Evolutionary conservation across 2,888 invertebrate species (phyloP).

Genomic region (Campaea margaritaria): DNA sequence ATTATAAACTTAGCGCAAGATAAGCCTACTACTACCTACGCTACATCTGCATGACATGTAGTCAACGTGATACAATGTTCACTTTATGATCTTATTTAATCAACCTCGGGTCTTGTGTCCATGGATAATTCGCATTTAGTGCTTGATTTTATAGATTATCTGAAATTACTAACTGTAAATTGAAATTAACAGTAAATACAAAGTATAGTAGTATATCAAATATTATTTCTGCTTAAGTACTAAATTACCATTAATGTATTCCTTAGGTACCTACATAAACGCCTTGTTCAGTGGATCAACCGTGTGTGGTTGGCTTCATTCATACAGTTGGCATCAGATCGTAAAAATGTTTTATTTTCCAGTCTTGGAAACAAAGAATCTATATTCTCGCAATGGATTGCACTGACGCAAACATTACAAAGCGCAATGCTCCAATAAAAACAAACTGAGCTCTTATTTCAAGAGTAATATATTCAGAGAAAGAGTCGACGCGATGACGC

Average conservation of each 20-base stretch:
- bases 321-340: constrained; percentile 4
- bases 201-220: too few relatives aligned
- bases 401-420: constrained; percentile 27
- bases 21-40: constrained; percentile 45
- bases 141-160: too few relatives aligned
- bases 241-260: too few relatives aligned
- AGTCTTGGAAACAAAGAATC: constrained; percentile 31
- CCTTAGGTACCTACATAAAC: neutral
- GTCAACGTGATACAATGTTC: neutral
- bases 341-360: constrained; percentile 22
- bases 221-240: too few relatives aligned
- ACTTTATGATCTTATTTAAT: neutral
- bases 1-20: constrained; percentile 59
- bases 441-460: constrained; percentile 33
- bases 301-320: neutral
- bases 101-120: too few relatives aligned
- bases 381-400: constrained; percentile 28
- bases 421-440: constrained; percentile 36
- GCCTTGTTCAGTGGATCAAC: neutral
- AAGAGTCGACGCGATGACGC: constrained; percentile 32
- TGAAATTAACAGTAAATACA: too few relatives aligned
- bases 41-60: constrained; percentile 11
- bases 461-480: constrained; percentile 34
- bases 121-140: too few relatives aligned
- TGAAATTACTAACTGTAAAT: too few relatives aligned